Evolutionary conservation across 2,113 vertebrate species (phyloP), one percentile per base, ranked within the genome.

Genomic region (Cinclus cinclus): DNA sequence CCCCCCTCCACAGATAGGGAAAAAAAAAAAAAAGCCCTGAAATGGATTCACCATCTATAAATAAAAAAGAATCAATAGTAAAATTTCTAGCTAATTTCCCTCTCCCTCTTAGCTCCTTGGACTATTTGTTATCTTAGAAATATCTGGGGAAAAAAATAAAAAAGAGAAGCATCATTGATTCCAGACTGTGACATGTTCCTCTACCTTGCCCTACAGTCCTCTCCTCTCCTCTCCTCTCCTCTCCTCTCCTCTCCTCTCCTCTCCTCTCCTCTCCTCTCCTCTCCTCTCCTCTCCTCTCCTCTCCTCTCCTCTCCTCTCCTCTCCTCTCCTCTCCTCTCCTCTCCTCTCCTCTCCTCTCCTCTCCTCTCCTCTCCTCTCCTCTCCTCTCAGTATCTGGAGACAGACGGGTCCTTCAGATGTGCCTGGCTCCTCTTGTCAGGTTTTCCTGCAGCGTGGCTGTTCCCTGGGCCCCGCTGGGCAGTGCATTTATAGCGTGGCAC

Each of bases 351-450:
- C 46, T 22, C 46, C 20, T 19, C 62, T 21, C 81, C 71, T 46
- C 63, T 70, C 37, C 78, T 75, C 58, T 64, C 42, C 58, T 46
- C 62, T 67, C 39, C 76, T 62, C 59, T 63, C 56, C 49, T 21
- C 46, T 39, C 42, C 30, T 13, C 75, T 83, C 82, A 95, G 94
- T 68, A 91, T 2, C 49, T 92, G 83, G 94, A 82, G 13, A 69
- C 80, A 41, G 96, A 52, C 8, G 89, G 96, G n/a, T 97, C 97
- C 96, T 96, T 98, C 83, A 64, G 95, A 24, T 52, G 97, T 1
- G 59, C 56, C 85, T 97, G 97, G 91, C 67, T 97, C 96, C 97
- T 98, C 97, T 97, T 98, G 75, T 97, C 96, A 7, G 96, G 58
- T 93, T 97, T 98, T 71, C 95, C 47, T 13, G 25, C 92, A 74